Conservation (phyloP, 2,888 invertebrate species). For the Drosophila quinaria region DNA sequence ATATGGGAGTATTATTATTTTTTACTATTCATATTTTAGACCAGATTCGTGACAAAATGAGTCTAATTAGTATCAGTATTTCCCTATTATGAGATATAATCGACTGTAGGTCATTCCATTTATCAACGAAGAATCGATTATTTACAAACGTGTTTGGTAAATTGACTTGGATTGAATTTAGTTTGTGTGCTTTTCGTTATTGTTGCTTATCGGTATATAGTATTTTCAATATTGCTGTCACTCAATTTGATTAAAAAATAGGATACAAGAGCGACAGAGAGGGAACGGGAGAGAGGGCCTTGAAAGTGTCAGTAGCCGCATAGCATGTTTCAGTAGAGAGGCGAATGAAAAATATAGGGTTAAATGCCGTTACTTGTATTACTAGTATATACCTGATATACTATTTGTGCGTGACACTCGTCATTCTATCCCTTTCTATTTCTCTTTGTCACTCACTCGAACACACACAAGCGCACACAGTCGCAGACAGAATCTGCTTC, state of each 20-base stretch:
- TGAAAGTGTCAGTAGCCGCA: conserved; percentile 1
- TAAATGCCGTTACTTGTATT: conserved; percentile 9
- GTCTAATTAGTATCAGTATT: not conserved
- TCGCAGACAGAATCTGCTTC: conserved; percentile 1
- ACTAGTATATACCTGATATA: not conserved
- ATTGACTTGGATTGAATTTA: conserved; percentile 12
- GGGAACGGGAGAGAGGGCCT: not conserved
- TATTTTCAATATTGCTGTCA: conserved; percentile 25
- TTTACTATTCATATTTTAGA: too few relatives aligned
- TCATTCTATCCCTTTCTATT: not conserved
- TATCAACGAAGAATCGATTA: conserved; percentile 10
- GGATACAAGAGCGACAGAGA: not conserved
- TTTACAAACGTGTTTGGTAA: not conserved
- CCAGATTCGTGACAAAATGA: not conserved
- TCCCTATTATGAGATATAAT: not conserved
- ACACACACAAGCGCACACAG: not conserved
- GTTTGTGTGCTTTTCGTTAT: not conserved
- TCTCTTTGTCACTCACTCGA: not conserved
- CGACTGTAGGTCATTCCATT: not conserved
- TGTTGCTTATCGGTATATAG: not conserved
- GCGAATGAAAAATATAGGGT: conserved; percentile 18
- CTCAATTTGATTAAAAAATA: conserved; percentile 54
- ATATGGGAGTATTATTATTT: too few relatives aligned
- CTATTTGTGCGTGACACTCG: not conserved
- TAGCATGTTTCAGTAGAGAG: not conserved